Evolutionary conservation across 2,888 invertebrate genomes (phyloP), one percentile per base, ranked within the genome.

Genomic region (Pseudococcus jackbeardsleyi): DNA sequence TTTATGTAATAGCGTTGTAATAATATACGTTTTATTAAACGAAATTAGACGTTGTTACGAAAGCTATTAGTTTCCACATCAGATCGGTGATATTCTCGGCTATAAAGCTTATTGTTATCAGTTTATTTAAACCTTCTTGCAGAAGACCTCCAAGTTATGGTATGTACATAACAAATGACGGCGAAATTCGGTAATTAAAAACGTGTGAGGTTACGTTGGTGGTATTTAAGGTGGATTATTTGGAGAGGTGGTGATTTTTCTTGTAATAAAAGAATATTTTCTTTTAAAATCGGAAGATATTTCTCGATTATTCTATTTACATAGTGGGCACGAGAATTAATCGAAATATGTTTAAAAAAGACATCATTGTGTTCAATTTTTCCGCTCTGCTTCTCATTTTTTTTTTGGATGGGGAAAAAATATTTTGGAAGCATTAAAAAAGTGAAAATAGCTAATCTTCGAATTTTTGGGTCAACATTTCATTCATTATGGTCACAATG

Each of bases 1-100:
- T 50, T 86, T 54, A 72, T 39, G 86, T 42, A 46, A 77, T 15
- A 64, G 68, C 46, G 46, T 39, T 86, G 48, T 22, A 72, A 86
- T 86, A 86, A 72, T 86, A 46, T 86, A 86, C 72, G 86, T 86
- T 72, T 86, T 72, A 72, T 68, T 72, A 86, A 86, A 68, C 86
- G 86, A 86, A 86, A 86, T 72, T 68, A 86, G 46, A 86, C 72
- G 46, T 33, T 86, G 72, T 86, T 77, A 77, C 42, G 79, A 82
- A 82, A 82, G 79, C 79, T 42, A 82, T 82, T 82, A 42, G 46
- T 82, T 82, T 82, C 39, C 79, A 33, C 79, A 46, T 46, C 19
- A 46, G n/a, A 82, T 82, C 46, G 79, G 46, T 82, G 79, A 77
- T 77, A 77, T 77, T 77, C 39, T 77, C 39, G 0, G 77, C 39